These are phyloP conservation scores for Arion vulgaris DNA, from an alignment of 1,140 invertebrate species.

Conservation along the genomic window DNA sequence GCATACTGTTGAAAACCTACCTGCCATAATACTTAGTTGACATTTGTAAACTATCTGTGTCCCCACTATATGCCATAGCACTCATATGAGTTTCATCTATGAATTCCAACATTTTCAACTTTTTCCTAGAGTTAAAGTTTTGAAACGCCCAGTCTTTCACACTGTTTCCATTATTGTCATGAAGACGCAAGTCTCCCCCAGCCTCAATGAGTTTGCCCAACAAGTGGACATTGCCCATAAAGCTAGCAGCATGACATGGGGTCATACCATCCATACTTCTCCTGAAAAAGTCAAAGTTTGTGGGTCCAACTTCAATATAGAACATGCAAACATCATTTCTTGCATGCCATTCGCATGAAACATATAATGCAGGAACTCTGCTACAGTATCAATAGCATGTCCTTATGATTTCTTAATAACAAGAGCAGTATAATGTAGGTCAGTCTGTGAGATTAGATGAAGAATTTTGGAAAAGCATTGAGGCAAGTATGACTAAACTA, in stretches of 20 bases:
- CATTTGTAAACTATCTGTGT: constrained; percentile 24
- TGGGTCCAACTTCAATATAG: background rate
- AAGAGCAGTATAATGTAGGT: no score
- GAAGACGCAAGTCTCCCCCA: constrained; percentile 73
- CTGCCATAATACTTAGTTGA: background rate
- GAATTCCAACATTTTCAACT: constrained; percentile 62
- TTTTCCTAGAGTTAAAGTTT: constrained; percentile 57
- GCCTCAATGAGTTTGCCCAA: constrained; percentile 68
- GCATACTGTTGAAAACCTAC: no score
- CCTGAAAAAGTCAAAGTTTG: constrained; percentile 42
- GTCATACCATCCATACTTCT: constrained; percentile 66
- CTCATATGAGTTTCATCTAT: constrained; percentile 44
- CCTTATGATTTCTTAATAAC: no score
- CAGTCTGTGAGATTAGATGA: no score
- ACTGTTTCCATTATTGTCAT: constrained; percentile 64
- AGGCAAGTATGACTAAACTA: no score
- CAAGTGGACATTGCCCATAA: constrained; percentile 66
- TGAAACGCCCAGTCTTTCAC: constrained; percentile 66
- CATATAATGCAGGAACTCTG: background rate
- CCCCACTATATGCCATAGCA: constrained; percentile 60
- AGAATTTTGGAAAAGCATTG: no score
- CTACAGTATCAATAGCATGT: no score
- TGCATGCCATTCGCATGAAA: background rate
- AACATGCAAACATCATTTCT: background rate
- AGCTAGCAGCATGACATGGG: constrained; percentile 72